Conservation (phyloP, 2,113 vertebrate genomes). For the Calyptomena viridis region DNA sequence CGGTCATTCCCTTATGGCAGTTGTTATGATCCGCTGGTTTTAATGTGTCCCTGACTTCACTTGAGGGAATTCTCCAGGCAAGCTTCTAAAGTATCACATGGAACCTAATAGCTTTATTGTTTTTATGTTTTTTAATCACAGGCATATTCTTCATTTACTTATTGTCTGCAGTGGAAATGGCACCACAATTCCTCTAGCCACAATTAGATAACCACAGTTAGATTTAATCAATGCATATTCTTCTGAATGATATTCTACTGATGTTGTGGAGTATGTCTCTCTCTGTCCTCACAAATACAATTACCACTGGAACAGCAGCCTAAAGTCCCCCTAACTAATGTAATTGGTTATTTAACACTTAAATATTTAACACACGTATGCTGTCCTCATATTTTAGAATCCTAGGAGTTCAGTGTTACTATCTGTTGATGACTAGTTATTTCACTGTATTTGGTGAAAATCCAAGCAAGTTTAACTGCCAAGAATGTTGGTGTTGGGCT, state of each 20-base stretch:
- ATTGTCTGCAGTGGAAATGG: background rate
- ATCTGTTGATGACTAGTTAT: background rate
- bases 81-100: background rate
- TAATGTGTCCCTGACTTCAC: background rate
- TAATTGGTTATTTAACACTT: slow-evolving; percentile 7
- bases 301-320: background rate
- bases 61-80: background rate
- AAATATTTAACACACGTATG: background rate
- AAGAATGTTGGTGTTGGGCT: background rate
- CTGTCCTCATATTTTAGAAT: background rate
- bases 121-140: background rate
- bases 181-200: background rate
- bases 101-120: background rate
- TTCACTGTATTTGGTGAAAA: background rate
- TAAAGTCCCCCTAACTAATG: background rate
- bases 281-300: background rate
- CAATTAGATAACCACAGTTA: background rate
- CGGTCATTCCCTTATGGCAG: background rate
- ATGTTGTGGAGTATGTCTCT: background rate
- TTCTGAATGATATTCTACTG: background rate
- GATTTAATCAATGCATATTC: background rate
- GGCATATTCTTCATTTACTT: background rate
- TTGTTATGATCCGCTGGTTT: background rate
- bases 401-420: background rate
- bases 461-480: background rate